These are phyloP conservation scores for Parnassius orleans DNA, from an alignment of 2,888 invertebrate genomes.

Conservation along the genomic window DNA sequence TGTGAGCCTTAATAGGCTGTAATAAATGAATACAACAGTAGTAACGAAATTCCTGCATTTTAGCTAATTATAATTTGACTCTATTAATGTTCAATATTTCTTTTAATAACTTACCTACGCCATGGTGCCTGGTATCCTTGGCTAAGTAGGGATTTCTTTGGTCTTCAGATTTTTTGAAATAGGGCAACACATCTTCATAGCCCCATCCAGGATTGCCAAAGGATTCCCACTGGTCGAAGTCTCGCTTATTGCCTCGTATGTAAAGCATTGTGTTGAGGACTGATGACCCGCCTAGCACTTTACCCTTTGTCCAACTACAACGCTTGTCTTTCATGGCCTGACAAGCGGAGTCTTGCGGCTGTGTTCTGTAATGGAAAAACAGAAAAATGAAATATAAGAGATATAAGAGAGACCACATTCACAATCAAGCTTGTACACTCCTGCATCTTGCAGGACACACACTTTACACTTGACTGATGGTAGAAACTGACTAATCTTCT, in stretches of 20 bases:
- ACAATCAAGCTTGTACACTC: too few species aligned
- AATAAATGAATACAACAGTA: too few species aligned
- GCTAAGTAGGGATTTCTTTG: conserved; percentile 94
- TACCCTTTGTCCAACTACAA: conserved; percentile 95
- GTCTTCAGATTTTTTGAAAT: conserved; percentile 93
- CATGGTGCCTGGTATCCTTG: conserved; percentile 85
- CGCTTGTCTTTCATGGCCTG: conserved; percentile 92
- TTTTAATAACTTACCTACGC: conserved; percentile 77
- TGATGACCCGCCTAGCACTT: conserved; percentile 92
- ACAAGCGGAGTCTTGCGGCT: conserved; percentile 91
- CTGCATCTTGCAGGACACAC: too few species aligned
- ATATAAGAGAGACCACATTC: too few species aligned
- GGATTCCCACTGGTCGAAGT: conserved; percentile 93
- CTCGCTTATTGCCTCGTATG: conserved; percentile 91
- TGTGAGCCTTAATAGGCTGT: too few species aligned
- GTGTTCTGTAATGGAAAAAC: conserved; percentile 79
- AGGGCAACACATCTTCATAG: conserved; percentile 89
- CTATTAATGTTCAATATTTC: too few species aligned
- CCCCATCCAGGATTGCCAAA: conserved; percentile 95
- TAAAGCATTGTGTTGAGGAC: conserved; percentile 96
- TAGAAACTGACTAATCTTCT: too few species aligned
- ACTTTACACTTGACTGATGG: too few species aligned
- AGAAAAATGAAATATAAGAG: too few species aligned
- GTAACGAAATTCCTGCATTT: too few species aligned
- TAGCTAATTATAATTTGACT: too few species aligned